Evolutionary conservation across 2,888 invertebrate genomes (phyloP).

Genomic region (Argyresthia albistria): DNA sequence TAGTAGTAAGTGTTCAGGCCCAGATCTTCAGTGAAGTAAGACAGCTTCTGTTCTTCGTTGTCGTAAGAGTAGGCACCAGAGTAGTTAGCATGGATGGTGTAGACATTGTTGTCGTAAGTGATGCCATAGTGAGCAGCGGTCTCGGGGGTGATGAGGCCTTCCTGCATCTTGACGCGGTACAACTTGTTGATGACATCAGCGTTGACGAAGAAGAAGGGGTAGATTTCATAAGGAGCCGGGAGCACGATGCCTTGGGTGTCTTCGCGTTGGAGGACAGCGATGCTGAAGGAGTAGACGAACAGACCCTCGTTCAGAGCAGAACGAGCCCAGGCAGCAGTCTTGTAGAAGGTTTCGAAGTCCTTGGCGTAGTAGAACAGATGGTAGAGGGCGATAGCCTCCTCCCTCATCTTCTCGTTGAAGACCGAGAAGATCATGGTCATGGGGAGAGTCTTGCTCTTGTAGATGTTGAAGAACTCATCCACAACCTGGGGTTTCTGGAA

Average conservation of each 20-base stretch:
- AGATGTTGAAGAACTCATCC: slow-evolving; percentile 45
- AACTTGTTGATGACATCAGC: slow-evolving; percentile 62
- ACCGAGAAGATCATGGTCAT: slow-evolving; percentile 64
- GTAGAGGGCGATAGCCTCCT: slow-evolving; percentile 67
- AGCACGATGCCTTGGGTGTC: slow-evolving; percentile 72
- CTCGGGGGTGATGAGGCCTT: slow-evolving; percentile 30
- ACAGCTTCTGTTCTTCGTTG: slow-evolving; percentile 71
- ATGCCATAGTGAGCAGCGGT: slow-evolving; percentile 43
- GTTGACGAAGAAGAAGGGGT: slow-evolving; percentile 76
- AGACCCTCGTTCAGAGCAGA: slow-evolving; percentile 74
- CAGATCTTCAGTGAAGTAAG: slow-evolving; percentile 81
- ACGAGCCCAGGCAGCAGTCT: slow-evolving; percentile 69
- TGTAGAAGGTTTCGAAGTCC: slow-evolving; percentile 74
- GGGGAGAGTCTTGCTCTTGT: slow-evolving; percentile 57
- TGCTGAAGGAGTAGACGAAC: slow-evolving; percentile 74
- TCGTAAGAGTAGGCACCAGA: slow-evolving; percentile 62
- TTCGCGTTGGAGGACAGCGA: slow-evolving; percentile 71
- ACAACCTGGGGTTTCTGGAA: slow-evolving; percentile 51
- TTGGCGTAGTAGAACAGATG: slow-evolving; percentile 72
- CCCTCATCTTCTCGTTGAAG: slow-evolving; percentile 50
- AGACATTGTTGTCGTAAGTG: slow-evolving; percentile 44
- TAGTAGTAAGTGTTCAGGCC: slow-evolving; percentile 78
- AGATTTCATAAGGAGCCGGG: slow-evolving; percentile 79
- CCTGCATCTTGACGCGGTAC: slow-evolving; percentile 51
- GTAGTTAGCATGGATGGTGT: slow-evolving; percentile 72